Base-by-base conservation (phyloP, 2,113 vertebrate species). In the Helogale parvula region DNA sequence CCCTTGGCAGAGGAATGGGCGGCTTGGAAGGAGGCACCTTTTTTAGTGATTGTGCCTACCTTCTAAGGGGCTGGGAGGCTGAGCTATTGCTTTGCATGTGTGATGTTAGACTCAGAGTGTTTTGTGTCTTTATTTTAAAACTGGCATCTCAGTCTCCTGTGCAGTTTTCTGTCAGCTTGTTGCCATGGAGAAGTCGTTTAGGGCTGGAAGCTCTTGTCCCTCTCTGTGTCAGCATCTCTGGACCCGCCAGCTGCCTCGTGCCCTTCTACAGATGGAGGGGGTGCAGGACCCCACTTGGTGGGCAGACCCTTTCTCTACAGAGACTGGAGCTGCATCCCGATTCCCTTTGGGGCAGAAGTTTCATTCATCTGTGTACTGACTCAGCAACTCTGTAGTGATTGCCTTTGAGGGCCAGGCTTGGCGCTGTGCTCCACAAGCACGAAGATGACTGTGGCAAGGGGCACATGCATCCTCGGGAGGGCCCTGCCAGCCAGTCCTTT, bases 141-240 rank as follows among this genome's bases (percentile, higher is more conserved):
- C 29, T 65, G 81, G 74, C 63, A 97, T 96, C 93, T 91, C 60
- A 74, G 88, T 82, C 88, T 95, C 88, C 91, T 57, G 45, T 93
- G 94, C 84, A 88, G 71, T 91, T 68, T 96, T 91, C 88, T 96
- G 68, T 96, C 90, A 96, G 91, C 93, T 94, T 3, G 96, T 98
- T 98, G 96, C 96, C 94, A 97, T 98, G 91, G 96, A 96, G 93
- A 97, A 97, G 86, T 93, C 8, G 66, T 65, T 89, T 95, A 95
- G 60, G 29, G n/a, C 80, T 95, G 94, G 87, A 89, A 97, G 88
- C 94, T 95, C 84, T 47, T 90, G 94, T 92, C 90, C 90, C 45
- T 86, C 66, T 87, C 93, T 93, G 87, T 95, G 93, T 97, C 96
- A 97, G 97, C 96, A 82, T 97, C 97, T 98, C 90, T 95, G 52